These are phyloP conservation scores for Argynnis bischoffii DNA, from an alignment of 2,888 invertebrate genomes.

Conservation along the genomic window DNA sequence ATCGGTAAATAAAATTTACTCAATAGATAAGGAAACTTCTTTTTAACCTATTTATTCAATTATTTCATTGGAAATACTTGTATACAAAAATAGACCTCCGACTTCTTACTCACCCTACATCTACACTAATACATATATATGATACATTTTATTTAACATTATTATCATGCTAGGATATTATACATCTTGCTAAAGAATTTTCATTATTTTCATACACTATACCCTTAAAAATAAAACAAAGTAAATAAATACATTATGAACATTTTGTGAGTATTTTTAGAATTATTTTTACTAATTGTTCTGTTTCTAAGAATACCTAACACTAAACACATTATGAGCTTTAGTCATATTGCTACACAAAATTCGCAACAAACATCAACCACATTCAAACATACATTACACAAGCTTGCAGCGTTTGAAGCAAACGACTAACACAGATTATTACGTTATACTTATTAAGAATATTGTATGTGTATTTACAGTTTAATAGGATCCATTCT, in stretches of 20 bases:
- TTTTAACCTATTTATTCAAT: neutral
- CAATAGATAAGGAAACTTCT: slow-evolving; percentile 9
- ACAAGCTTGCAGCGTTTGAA: neutral
- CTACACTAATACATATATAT: too few species aligned
- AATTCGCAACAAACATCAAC: neutral
- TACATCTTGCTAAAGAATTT: too few species aligned
- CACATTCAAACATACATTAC: neutral
- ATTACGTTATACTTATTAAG: slow-evolving; percentile 16
- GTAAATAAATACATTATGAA: too few species aligned
- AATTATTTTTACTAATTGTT: neutral
- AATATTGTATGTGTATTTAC: slow-evolving; percentile 40
- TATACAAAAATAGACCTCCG: too few species aligned
- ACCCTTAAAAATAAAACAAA: too few species aligned
- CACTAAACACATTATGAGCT: slow-evolving; percentile 2
- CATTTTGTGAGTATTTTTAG: too few species aligned
- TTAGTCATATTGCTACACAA: slow-evolving; percentile 8
- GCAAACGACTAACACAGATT: neutral
- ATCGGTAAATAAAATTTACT: neutral
- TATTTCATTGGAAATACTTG: too few species aligned
- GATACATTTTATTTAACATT: too few species aligned
- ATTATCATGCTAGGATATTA: too few species aligned
- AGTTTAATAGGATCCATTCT: slow-evolving; percentile 78
- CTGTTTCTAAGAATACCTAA: neutral
- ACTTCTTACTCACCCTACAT: too few species aligned
- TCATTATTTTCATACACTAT: too few species aligned